Evolutionary conservation across 2,888 invertebrate species (phyloP).

Genomic region (Pseudanteris insignis): DNA sequence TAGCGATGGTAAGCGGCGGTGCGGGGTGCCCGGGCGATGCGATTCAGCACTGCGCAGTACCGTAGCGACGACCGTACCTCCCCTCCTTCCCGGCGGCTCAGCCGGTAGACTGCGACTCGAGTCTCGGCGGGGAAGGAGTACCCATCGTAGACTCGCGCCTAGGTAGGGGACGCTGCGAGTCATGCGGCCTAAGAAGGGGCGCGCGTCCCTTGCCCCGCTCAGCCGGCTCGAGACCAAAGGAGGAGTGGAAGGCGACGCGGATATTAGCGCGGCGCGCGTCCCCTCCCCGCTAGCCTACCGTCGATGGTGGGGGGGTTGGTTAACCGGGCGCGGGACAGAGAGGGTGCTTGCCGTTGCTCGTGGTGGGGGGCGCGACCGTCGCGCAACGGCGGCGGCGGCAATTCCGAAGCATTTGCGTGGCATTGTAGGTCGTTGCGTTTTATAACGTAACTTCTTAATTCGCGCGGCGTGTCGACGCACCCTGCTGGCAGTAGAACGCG

Average conservation of each 20-base stretch:
- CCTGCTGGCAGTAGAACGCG: slow-evolving; percentile 34
- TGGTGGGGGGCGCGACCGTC: slow-evolving; percentile 20
- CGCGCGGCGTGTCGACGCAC: slow-evolving; percentile 49
- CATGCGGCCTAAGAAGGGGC: slow-evolving; percentile 13
- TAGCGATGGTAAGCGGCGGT: background rate
- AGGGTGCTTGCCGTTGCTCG: background rate
- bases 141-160: background rate
- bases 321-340: background rate
- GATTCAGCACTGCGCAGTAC: slow-evolving; percentile 16
- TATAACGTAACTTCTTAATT: slow-evolving; percentile 62
- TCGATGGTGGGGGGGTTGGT: background rate
- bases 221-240: slow-evolving; percentile 4
- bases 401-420: slow-evolving; percentile 57
- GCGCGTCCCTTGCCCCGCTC: background rate
- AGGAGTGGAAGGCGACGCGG: slow-evolving; percentile 17
- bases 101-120: too few species aligned
- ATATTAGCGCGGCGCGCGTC: slow-evolving; percentile 15
- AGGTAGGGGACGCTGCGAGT: background rate
- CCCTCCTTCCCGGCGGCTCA: too few species aligned
- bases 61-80: too few species aligned
- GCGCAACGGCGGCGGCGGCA: slow-evolving; percentile 46
- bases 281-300: slow-evolving; percentile 7
- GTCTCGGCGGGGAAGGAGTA: background rate
- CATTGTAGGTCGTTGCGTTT: slow-evolving; percentile 65
- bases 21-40: slow-evolving; percentile 3